These are phyloP conservation scores for Eupithecia abbreviata DNA, from an alignment of 2,888 invertebrate genomes.

Conservation along the genomic window DNA sequence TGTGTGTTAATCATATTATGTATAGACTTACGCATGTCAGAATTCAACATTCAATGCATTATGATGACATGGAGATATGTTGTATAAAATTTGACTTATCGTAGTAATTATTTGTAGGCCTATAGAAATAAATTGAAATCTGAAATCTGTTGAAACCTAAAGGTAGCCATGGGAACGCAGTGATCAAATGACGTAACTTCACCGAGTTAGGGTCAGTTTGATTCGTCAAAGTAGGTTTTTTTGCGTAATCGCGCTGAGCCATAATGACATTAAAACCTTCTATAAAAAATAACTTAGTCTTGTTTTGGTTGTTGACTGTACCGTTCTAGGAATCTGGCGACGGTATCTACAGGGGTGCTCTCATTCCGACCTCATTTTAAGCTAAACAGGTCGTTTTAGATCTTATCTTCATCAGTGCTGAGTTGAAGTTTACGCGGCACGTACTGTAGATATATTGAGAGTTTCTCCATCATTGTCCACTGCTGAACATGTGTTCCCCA, in stretches of 20 bases:
- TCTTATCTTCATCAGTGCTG: conserved; percentile 53
- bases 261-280: too few relatives aligned
- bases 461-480: neutral
- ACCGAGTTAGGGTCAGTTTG: neutral
- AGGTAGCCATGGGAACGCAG: too few relatives aligned
- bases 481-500: too few relatives aligned
- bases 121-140: too few relatives aligned
- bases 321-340: conserved; percentile 52
- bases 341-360: conserved; percentile 57
- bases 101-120: too few relatives aligned
- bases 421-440: conserved; percentile 30
- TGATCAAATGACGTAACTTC: too few relatives aligned
- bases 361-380: conserved; percentile 62
- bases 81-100: too few relatives aligned
- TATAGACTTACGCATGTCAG: neutral
- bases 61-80: neutral
- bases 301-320: conserved; percentile 44
- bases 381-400: conserved; percentile 69
- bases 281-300: too few relatives aligned
- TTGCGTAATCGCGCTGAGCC: neutral
- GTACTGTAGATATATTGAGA: neutral
- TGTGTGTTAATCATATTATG: neutral
- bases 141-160: too few relatives aligned
- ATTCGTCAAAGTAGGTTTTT: neutral
- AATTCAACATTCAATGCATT: neutral